These are phyloP conservation scores for Contarinia nasturtii DNA, from an alignment of 1,140 invertebrate genomes.

Conservation along the genomic window DNA sequence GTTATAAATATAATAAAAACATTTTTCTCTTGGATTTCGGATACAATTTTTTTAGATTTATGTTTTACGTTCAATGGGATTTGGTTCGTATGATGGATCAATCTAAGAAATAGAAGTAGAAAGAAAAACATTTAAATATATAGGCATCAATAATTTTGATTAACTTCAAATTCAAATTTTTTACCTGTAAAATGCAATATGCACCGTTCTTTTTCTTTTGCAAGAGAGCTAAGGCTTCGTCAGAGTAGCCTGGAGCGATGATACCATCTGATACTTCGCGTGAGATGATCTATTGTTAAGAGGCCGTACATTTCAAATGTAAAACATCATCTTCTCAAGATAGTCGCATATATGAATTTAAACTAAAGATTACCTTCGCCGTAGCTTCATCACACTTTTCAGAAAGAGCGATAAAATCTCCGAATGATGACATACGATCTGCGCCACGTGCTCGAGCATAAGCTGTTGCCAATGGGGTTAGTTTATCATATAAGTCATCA, in stretches of 20 bases:
- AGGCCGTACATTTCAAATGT: no score
- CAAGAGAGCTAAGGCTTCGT: constrained; percentile 70
- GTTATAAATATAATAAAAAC: no score
- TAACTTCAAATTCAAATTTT: background rate
- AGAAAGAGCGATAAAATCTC: constrained; percentile 91
- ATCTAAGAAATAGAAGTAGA: constrained; percentile 38
- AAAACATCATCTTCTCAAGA: no score
- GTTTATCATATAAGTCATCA: constrained; percentile 50
- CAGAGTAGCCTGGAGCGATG: constrained; percentile 77
- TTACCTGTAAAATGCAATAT: constrained; percentile 73
- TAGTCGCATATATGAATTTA: no score
- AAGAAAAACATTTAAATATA: background rate
- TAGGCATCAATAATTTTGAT: background rate
- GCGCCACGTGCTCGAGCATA: constrained; percentile 92
- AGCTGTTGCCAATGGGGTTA: constrained; percentile 79
- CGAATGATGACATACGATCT: constrained; percentile 97
- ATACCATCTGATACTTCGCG: constrained; percentile 90
- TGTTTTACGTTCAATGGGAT: constrained; percentile 63
- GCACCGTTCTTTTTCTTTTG: constrained; percentile 89
- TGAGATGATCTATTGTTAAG: constrained; percentile 32
- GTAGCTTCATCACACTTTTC: constrained; percentile 78
- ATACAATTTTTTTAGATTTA: no score
- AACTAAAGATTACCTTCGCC: constrained; percentile 25
- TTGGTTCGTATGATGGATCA: constrained; percentile 69
- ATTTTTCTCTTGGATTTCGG: no score